Percentiles rank a stretch among this genome's conserved stretches.
These are phyloP conservation scores for Pedetes capensis DNA, from an alignment of 2,113 vertebrate genomes.

Conservation along the genomic window DNA sequence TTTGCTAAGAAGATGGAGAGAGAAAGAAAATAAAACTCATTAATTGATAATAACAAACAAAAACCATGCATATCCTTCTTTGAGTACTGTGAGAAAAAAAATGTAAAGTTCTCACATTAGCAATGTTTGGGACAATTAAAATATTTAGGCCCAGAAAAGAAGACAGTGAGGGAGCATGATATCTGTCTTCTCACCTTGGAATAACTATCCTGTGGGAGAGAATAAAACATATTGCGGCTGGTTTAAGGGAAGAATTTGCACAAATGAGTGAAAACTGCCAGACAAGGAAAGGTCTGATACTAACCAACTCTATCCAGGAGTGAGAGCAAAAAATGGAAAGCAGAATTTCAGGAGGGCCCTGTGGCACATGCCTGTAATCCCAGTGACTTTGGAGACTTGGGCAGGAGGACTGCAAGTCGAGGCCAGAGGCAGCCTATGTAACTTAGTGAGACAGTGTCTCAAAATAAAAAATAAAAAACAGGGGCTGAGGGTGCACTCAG, in stretches of 20 bases:
- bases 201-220: not conserved
- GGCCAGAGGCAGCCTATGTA: too few relatives aligned
- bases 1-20: conserved; percentile 13
- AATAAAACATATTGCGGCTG: not conserved
- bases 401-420: too few relatives aligned
- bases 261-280: not conserved
- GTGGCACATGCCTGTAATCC: too few relatives aligned
- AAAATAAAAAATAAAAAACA: too few relatives aligned
- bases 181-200: not conserved
- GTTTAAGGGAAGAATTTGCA: not conserved
- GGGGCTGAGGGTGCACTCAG: too few relatives aligned
- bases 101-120: not conserved
- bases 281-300: not conserved
- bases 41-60: too few relatives aligned
- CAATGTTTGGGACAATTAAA: conserved; percentile 8
- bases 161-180: not conserved
- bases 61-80: not conserved
- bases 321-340: not conserved
- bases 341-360: too few relatives aligned
- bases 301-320: not conserved
- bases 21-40: not conserved
- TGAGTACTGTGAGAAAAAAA: not conserved
- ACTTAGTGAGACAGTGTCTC: too few relatives aligned
- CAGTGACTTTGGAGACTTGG: too few relatives aligned
- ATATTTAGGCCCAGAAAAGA: not conserved